Base-by-base conservation (phyloP, 2,888 invertebrate species). In the Apamea sordens region DNA sequence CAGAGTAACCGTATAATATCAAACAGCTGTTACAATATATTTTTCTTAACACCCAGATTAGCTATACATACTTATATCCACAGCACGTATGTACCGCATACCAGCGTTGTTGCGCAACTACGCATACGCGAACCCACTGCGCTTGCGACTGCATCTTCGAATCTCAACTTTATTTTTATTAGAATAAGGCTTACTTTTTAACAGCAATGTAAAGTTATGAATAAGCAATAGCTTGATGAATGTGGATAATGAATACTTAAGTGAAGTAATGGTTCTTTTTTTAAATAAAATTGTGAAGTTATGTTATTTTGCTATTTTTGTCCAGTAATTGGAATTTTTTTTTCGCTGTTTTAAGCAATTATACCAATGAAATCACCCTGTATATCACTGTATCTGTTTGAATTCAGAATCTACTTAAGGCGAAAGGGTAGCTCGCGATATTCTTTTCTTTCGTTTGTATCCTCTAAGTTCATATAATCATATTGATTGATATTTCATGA, bases 81-180 rank as follows among this genome's bases (percentile, higher is more conserved):
- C 18, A 53, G 15, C 77, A 81, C 81, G 83, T 84, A 77, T 86
- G 59, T 28, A 74, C 44, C 68, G 76, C 85, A 83, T 85, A 79
- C 82, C 84, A 79, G 77, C 61, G 67, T 28, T 69, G 53, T 89
- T 89, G 81, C 84, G 80, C 88, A 89, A 89, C 83, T 73, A 76
- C 82, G 76, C 86, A 84, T 75, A 80, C 82, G 83, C 83, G 63
- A 81, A 79, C 73, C 36, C 63, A 75, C 75, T 82, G 86, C 79
- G 87, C 83, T 76, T 75, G 77, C 84, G 64, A 79, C 87, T 56
- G 32, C 63, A n/a, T 70, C 24, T 75, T 15, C 0, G 0, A 84
- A 70, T 69, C 59, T 67, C 59, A 67, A 86, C 86, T 76, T 71
- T 85, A 85, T 79, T 11, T 18, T 10, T 59, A 64, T 18, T 1